These are phyloP conservation scores for Arizona elegans DNA, from an alignment of 2,113 vertebrate species.

Conservation along the genomic window DNA sequence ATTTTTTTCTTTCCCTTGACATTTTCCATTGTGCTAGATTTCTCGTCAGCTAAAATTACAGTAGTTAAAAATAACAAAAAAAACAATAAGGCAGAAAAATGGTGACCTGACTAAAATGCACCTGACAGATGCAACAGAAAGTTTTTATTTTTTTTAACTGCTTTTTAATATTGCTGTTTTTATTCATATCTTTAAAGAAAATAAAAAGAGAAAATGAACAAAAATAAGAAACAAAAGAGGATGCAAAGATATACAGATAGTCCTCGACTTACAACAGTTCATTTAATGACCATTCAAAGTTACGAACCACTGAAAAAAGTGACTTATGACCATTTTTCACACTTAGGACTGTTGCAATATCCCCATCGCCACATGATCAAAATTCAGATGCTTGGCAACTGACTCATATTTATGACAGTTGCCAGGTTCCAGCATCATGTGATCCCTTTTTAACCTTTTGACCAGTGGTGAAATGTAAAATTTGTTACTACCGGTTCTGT, in stretches of 20 bases:
- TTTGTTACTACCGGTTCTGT: too few species aligned
- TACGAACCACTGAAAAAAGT: background rate
- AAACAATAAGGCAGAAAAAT: background rate
- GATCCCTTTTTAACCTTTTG: background rate
- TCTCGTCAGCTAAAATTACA: background rate
- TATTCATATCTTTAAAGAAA: background rate
- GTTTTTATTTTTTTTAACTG: background rate
- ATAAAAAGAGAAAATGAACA: background rate
- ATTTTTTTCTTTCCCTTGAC: background rate
- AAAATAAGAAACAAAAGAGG: background rate
- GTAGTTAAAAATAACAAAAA: background rate
- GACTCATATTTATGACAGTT: background rate
- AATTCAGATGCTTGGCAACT: background rate
- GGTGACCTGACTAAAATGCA: background rate
- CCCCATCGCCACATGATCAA: background rate
- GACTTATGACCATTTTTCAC: background rate
- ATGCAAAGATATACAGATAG: background rate
- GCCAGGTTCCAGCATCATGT: background rate
- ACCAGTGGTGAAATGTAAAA: too few species aligned
- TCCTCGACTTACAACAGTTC: background rate
- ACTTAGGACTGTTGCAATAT: background rate
- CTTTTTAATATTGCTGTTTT: background rate
- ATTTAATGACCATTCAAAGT: background rate
- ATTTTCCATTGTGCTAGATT: background rate
- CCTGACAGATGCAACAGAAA: background rate